A percentile compares a stretch with the other conserved stretches of the same genome.
Conservation (phyloP, 1,140 invertebrate species). For the Nephila pilipes region DNA sequence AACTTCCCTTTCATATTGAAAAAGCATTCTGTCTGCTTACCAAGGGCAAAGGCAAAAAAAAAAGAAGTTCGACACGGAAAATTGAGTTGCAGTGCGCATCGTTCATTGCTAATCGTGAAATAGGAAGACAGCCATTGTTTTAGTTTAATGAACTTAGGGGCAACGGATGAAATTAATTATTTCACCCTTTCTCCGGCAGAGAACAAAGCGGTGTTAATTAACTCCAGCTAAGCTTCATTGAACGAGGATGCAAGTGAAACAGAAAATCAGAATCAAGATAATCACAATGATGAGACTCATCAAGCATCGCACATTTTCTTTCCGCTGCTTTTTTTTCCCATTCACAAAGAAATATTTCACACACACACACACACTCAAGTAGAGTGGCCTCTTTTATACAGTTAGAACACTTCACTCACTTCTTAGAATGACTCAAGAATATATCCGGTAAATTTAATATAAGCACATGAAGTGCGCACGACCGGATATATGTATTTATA, state of each 20-base stretch:
- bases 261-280: slow-evolving; percentile 25
- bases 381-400: slow-evolving; percentile 2
- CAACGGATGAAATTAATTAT: slow-evolving; percentile 24
- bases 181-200: not conserved
- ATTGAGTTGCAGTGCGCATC: slow-evolving; percentile 8
- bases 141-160: slow-evolving; percentile 13
- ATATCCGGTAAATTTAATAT: too few species aligned
- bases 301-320: not conserved
- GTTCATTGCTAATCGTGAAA: slow-evolving; percentile 1
- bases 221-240: slow-evolving; percentile 14
- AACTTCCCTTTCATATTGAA: not conserved
- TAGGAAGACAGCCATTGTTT: slow-evolving; percentile 15
- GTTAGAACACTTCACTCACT: not conserved
- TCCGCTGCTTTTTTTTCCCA: not conserved
- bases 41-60: not conserved
- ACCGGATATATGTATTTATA: too few species aligned
- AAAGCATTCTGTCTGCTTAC: not conserved
- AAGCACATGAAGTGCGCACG: too few species aligned
- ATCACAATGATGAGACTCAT: not conserved
- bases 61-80: not conserved
- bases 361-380: not conserved
- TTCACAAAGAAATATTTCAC: not conserved
- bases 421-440: too few species aligned
- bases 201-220: slow-evolving; percentile 10
- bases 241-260: not conserved